Base-by-base conservation (phyloP, 2,888 invertebrate species). In the Caenorhabditis becei region DNA sequence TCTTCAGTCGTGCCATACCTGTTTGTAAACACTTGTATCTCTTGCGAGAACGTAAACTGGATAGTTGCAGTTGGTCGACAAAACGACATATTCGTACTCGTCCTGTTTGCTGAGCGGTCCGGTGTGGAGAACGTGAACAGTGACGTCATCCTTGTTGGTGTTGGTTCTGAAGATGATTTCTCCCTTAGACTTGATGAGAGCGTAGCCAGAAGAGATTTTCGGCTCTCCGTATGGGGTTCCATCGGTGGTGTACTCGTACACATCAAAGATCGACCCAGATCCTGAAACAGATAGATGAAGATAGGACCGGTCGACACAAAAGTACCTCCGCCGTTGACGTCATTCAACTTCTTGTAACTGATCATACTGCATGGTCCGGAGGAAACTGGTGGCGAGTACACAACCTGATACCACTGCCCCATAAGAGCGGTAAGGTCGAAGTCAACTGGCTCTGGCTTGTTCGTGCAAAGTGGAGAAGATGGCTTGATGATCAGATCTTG, bases 191-290 rank as follows among this genome's bases (percentile, higher is more conserved):
- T 91, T 90, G 24, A 91, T 66, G 51, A 91, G 88, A n/a, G 90
- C 89, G 74, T 91, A 91, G 44, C 91, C 91, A 28, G 89, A 89
- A 16, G 88, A 88, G 78, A 91, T 91, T 62, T 86, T 87, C 16
- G 91, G 91, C 72, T 89, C 88, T 79, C 88, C 89, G 77, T 88
- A 91, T 28, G 91, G 91, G 18, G 90, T 91, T 56, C 91, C 91
- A 62, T 90, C 91, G n/a, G 91, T 91, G 8, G 89, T 88, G 85
- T 91, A 91, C 83, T 91, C 91, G 78, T 91, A 91, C 49, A 89
- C 88, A 61, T 91, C 90, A 77, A 91, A 89, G 65, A 91, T 86
- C 1, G 89, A 88, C 44, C 89, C 89, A 28, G 83, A 77, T 35
- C 70, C 74, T 78, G 49, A 59, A 58, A 70, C 4, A 24, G 3